Conservation (phyloP, 2,888 invertebrate species). For the Blastobasis lacticolella region DNA sequence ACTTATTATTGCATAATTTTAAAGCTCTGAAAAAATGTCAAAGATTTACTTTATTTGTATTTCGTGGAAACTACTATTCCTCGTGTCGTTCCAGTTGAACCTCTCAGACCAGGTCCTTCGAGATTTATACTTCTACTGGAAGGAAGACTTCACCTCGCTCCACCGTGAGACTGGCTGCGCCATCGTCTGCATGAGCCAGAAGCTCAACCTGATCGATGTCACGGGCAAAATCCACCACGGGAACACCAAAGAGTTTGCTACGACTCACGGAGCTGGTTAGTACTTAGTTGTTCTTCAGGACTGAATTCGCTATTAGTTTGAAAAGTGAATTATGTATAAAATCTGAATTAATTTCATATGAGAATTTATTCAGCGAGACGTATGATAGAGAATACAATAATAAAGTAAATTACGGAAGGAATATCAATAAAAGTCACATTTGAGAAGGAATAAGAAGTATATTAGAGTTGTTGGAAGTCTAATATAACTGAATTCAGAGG, state of each 20-base stretch:
- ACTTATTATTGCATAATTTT: no score
- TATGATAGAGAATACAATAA: no score
- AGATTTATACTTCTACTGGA: conserved; percentile 53
- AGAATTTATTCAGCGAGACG: no score
- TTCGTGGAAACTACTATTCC: no score
- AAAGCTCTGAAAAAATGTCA: neutral
- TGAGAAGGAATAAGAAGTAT: no score
- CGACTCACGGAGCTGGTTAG: conserved; percentile 40
- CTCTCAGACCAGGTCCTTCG: conserved; percentile 35
- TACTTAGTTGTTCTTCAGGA: neutral
- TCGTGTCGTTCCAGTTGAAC: conserved; percentile 28
- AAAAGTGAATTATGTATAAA: no score
- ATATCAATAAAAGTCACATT: no score
- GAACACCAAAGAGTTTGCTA: conserved; percentile 36
- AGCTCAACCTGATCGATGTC: conserved; percentile 32
- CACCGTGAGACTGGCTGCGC: conserved; percentile 42
- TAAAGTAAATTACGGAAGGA: no score
- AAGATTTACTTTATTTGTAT: neutral
- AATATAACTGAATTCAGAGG: no score
- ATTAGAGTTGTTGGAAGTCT: no score
- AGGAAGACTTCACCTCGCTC: conserved; percentile 35
- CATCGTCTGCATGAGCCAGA: conserved; percentile 45
- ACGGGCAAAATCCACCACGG: conserved; percentile 38
- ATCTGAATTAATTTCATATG: no score
- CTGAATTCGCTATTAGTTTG: neutral